Base-by-base conservation (phyloP, 2,888 invertebrate species). In the Sialis fuliginosa region DNA sequence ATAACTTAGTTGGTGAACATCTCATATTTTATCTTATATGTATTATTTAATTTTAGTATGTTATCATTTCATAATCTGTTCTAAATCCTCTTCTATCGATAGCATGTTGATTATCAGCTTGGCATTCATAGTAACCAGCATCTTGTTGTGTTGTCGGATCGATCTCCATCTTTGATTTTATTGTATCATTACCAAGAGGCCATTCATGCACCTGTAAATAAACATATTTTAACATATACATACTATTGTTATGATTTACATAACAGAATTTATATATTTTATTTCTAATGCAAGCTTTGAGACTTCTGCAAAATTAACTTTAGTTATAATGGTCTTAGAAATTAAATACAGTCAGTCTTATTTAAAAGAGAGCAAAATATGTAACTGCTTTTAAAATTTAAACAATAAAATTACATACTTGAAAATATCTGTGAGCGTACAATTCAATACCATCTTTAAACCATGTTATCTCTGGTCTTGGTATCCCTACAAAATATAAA, bases 391-490 rank as follows among this genome's bases (percentile, higher is more conserved):
- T 22, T 4, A 22, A 22, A 22, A 22, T 22, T 22, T 22, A 22
- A 22, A 22, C 22, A 22, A 22, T 22, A 22, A 9, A 32, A 12
- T 22, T 44, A 48, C 52, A 44, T 63, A 78, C 79, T 68, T 79
- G 79, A 53, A 79, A 77, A 59, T 76, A 80, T 56, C 72, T 74
- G 56, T 81, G 80, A 40, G 76, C 73, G 52, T 78, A 79, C n/a
- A 83, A 61, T 59, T 84, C 83, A 40, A 81, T 77, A 4, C 81
- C 81, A 58, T 84, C 81, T 59, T 83, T 83, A 56, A 76, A 78
- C 83, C 83, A 84, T 33, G 79, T 82, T 47, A 84, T 80, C 60
- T 79, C 77, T 1, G 83, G 83, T 48, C 81, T 62, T 1, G 83
- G 83, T 48, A 71, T 68, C 37, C 83, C 65, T 39, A 31, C n/a